Evolutionary conservation across 2,113 vertebrate species (phyloP).

Genomic region (Microtus oregoni): DNA sequence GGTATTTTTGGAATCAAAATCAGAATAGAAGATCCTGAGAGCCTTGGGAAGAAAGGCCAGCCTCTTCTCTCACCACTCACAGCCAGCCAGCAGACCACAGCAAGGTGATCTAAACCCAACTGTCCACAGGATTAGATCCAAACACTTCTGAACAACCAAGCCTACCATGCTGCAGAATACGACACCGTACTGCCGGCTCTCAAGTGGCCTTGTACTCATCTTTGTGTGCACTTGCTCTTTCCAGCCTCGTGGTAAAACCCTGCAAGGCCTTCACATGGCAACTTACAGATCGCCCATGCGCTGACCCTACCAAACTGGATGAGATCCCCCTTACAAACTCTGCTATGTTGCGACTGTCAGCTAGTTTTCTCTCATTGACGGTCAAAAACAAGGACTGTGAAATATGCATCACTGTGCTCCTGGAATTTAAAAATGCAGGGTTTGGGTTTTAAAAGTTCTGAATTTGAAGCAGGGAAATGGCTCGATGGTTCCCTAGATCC

Average conservation of each 20-base stretch:
- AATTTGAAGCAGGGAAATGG: background rate
- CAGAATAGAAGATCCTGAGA: background rate
- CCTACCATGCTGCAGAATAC: background rate
- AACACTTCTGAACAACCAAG: background rate
- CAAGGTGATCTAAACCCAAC: background rate
- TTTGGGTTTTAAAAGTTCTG: background rate
- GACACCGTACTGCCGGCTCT: background rate
- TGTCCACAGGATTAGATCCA: background rate
- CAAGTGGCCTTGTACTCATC: background rate
- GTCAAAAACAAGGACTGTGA: background rate
- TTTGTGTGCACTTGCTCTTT: conserved; percentile 6
- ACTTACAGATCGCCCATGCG: background rate
- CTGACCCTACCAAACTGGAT: background rate
- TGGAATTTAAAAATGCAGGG: background rate
- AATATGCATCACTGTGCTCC: background rate
- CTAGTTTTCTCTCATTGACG: conserved; percentile 9
- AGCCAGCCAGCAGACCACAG: background rate
- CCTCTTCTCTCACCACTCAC: background rate
- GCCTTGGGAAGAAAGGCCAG: background rate
- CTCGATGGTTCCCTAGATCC: background rate
- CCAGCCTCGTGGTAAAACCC: conserved; percentile 12
- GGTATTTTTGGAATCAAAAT: background rate
- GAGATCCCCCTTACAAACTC: background rate
- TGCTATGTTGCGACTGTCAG: background rate
- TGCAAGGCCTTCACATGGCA: conserved; percentile 31